A percentile compares a stretch with the other conserved stretches of the same genome.
Evolutionary conservation across 2,113 vertebrate species (phyloP).

Genomic region (Heliornis fulica): DNA sequence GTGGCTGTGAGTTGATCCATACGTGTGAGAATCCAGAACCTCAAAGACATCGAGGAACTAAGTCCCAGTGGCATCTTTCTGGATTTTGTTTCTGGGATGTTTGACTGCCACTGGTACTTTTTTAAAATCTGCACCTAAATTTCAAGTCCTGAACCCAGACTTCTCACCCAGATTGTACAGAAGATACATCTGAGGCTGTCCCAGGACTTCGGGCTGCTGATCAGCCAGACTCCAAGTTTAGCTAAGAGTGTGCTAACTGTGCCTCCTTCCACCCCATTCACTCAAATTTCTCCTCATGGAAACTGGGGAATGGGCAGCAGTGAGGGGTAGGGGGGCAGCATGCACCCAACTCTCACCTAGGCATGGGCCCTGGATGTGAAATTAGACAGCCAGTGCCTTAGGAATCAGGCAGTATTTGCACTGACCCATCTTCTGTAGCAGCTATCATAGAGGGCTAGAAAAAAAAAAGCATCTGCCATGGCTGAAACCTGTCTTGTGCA

Average conservation of each 20-base stretch:
- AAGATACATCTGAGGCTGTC: accelerated
- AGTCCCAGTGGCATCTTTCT: neutral
- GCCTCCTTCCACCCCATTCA: neutral
- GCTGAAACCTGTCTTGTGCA: neutral
- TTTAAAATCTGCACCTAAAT: neutral
- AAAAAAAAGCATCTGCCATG: neutral
- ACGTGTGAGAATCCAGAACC: neutral
- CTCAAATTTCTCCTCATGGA: neutral
- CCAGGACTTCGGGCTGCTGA: neutral
- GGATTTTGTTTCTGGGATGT: neutral
- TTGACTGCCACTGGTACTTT: neutral
- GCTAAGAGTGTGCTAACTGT: neutral
- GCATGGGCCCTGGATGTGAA: neutral
- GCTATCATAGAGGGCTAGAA: neutral
- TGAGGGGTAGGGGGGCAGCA: neutral
- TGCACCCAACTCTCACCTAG: neutral
- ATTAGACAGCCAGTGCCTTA: neutral
- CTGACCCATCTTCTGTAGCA: neutral
- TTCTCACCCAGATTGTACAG: neutral
- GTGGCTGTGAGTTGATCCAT: neutral
- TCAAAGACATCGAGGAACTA: neutral
- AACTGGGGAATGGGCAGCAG: neutral
- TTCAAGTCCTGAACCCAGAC: neutral
- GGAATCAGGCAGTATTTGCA: neutral
- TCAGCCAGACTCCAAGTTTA: neutral